Conservation (phyloP, 2,113 vertebrate species). For the Excalfactoria chinensis region DNA sequence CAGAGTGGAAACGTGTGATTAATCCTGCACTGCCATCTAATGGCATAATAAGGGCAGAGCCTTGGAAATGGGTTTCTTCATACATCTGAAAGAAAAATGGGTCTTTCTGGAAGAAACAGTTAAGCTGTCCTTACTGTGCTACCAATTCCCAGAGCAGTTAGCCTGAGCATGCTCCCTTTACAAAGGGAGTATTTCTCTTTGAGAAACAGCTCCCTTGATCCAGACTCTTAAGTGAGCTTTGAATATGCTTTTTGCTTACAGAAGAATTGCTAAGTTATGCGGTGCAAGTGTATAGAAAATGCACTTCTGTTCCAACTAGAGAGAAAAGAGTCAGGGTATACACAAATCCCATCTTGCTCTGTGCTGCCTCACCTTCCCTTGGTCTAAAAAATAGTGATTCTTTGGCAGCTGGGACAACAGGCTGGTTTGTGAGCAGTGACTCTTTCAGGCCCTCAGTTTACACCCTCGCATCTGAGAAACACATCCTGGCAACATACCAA, state of each 20-base stretch:
- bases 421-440: neutral
- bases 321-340: neutral
- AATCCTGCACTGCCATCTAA: slow-evolving; percentile 66
- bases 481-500: neutral
- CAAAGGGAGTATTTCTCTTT: neutral
- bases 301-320: neutral
- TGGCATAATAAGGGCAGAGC: neutral
- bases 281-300: neutral
- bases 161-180: neutral
- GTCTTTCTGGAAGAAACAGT: neutral
- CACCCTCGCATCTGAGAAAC: neutral
- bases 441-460: neutral
- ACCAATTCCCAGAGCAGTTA: neutral
- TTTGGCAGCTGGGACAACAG: neutral
- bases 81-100: neutral
- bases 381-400: neutral
- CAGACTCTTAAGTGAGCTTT: neutral
- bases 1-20: neutral
- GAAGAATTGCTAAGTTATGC: neutral
- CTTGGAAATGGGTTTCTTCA: neutral
- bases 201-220: neutral
- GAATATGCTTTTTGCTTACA: neutral
- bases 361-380: neutral
- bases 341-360: neutral
- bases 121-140: neutral